These are phyloP conservation scores for Laodelphax striatellus DNA, from an alignment of 1,140 invertebrate species.

Conservation along the genomic window DNA sequence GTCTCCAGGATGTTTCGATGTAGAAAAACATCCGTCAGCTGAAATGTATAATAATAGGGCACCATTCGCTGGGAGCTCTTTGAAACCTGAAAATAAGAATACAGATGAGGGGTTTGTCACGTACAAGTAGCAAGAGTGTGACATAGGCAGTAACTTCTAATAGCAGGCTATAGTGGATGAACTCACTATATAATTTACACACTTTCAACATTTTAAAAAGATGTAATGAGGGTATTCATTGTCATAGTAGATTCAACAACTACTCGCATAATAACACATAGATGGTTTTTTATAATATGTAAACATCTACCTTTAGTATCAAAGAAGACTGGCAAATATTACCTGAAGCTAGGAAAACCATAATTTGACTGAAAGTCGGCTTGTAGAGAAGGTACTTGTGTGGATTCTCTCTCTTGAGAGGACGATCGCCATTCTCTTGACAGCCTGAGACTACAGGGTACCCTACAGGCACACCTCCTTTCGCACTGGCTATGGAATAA, in stretches of 20 bases:
- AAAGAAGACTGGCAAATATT: too few relatives aligned
- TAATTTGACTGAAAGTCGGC: constrained; percentile 84
- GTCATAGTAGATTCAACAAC: too few relatives aligned
- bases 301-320: too few relatives aligned
- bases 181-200: too few relatives aligned
- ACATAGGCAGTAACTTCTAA: too few relatives aligned
- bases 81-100: constrained; percentile 46
- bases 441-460: constrained; percentile 28
- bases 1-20: constrained; percentile 78
- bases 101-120: too few relatives aligned
- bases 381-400: constrained; percentile 96
- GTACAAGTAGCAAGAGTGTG: too few relatives aligned
- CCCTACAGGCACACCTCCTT: constrained; percentile 21
- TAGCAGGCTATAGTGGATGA: too few relatives aligned
- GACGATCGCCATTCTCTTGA: constrained; percentile 53
- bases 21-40: constrained; percentile 83
- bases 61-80: constrained; percentile 83
- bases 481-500: constrained; percentile 28
- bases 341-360: constrained; percentile 86
- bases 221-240: too few relatives aligned
- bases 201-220: too few relatives aligned
- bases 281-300: too few relatives aligned
- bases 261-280: too few relatives aligned
- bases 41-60: constrained; percentile 88
- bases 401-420: constrained; percentile 75